Base-by-base conservation (phyloP, 2,113 vertebrate genomes). In the Zosterops lateralis region DNA sequence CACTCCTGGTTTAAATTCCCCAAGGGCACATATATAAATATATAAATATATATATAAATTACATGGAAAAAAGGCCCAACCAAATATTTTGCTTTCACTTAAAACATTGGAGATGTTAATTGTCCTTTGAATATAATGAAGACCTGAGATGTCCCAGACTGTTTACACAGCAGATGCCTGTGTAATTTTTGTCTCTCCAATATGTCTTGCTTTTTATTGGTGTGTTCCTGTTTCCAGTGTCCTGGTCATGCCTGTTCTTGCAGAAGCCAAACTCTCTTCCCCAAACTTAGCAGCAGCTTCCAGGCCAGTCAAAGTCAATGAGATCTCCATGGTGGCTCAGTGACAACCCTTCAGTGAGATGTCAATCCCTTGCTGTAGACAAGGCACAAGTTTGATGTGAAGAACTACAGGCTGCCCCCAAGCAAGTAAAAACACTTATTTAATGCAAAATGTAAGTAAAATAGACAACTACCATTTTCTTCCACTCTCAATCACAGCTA, bases 31-130 rank as follows among this genome's bases (percentile, higher is more conserved):
- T 5, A 31, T 54, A 12, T 54, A 53, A 17, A 25, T 6, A 8
- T 26, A 51, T 28, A 28, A 10, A 51, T 17, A 17, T 6, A 22
- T 22, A 22, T 48, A 48, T 9, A 28, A 51, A 51, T 31, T 56
- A 56, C 9, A 58, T 24, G 6, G 22, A 24, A 44, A 62, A 60
- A 45, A 34, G 0, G 0, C 22, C 31, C 26, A 40, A 10, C 5
- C 11, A 74, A 57, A 44, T 45, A 44, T 10, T 75, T 79, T 40
- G 7, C 5, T 79, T 87, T 40, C 50, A 26, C 4, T 87, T 93
- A 14, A 44, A 84, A 32, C 10, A 73, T 68, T 76, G 18, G 5
- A 53, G n/a, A 60, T 0, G 1, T 44, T 65, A 60, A 40, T 7
- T 29, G 36, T 68, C 26, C 13, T 61, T 93, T 79, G n/a, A 89